Evolutionary conservation across 1,140 invertebrate genomes (phyloP).

Genomic region (Adelges cooleyi): DNA sequence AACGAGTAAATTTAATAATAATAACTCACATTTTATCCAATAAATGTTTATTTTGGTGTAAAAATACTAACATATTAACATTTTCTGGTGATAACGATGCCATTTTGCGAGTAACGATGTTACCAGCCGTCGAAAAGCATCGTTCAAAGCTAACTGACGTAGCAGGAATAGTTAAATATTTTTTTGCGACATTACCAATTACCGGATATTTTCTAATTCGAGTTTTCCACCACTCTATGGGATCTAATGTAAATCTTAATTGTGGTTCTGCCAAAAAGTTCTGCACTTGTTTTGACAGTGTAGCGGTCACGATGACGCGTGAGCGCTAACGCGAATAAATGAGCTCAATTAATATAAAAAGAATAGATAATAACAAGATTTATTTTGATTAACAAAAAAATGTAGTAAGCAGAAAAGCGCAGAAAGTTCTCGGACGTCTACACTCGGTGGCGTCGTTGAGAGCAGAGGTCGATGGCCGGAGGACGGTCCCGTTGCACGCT

Average conservation of each 20-base stretch:
- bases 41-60: constrained; percentile 23
- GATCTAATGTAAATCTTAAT: constrained; percentile 9
- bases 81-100: constrained; percentile 25
- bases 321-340: too few species aligned
- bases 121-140: constrained; percentile 34
- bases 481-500: too few species aligned
- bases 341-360: too few species aligned
- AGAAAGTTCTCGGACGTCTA: too few species aligned
- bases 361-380: too few species aligned
- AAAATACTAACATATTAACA: constrained; percentile 29
- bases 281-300: too few species aligned
- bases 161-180: constrained; percentile 32
- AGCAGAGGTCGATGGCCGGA: too few species aligned
- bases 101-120: constrained; percentile 27
- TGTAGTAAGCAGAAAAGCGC: too few species aligned
- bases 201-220: background rate
- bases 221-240: background rate
- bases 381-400: too few species aligned
- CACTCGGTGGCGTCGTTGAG: too few species aligned
- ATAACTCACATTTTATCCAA: background rate
- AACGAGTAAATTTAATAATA: too few species aligned
- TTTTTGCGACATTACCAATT: constrained; percentile 26
- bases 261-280: constrained; percentile 5
- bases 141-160: constrained; percentile 32
- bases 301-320: too few species aligned